phyloP scores from a whole-genome alignment of 2,888 invertebrate species.

The Aporophyla lueneburgensis region DNA sequence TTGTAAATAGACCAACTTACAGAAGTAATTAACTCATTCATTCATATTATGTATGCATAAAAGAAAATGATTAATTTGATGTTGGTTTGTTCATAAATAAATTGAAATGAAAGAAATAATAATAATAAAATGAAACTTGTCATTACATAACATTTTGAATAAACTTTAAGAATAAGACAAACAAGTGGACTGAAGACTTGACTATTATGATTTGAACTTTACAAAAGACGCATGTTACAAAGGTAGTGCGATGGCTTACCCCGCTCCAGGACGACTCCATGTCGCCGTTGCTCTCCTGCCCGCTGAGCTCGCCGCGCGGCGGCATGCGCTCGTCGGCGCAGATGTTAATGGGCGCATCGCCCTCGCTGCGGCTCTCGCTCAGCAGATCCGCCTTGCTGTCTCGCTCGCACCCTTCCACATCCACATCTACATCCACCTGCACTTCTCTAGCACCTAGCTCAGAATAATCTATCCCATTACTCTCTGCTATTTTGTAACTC shows the following conservation, averaged over 20 bases:
- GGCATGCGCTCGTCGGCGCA: conserved; percentile 97
- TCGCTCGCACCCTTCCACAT: conserved; percentile 75
- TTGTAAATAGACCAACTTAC: conserved; percentile 41
- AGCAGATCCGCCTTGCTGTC: conserved; percentile 85
- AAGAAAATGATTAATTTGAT: conserved; percentile 44
- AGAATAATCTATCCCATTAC: conserved; percentile 79
- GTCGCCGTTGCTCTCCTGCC: conserved; percentile 96
- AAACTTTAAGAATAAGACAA: conserved; percentile 16
- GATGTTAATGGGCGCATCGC: conserved; percentile 92
- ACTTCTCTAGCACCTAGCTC: conserved; percentile 74
- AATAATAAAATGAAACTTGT: conserved; percentile 13
- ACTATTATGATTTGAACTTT: background rate
- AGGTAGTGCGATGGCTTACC: conserved; percentile 83
- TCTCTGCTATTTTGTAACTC: conserved; percentile 86
- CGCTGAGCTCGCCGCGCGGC: conserved; percentile 96
- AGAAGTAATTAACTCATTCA: conserved; percentile 36
- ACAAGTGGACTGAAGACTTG: background rate
- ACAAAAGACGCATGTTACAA: background rate
- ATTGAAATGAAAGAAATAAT: conserved; percentile 21
- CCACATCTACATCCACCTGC: conserved; percentile 69
- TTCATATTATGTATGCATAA: conserved; percentile 49
- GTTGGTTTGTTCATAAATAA: conserved; percentile 36
- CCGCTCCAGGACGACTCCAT: conserved; percentile 95
- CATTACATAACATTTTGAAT: conserved; percentile 1
- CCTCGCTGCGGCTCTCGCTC: conserved; percentile 81